A percentile compares a stretch with the other conserved stretches of the same genome.
phyloP scores from a whole-genome alignment of 2,113 vertebrate species.

The Panthera leo region DNA sequence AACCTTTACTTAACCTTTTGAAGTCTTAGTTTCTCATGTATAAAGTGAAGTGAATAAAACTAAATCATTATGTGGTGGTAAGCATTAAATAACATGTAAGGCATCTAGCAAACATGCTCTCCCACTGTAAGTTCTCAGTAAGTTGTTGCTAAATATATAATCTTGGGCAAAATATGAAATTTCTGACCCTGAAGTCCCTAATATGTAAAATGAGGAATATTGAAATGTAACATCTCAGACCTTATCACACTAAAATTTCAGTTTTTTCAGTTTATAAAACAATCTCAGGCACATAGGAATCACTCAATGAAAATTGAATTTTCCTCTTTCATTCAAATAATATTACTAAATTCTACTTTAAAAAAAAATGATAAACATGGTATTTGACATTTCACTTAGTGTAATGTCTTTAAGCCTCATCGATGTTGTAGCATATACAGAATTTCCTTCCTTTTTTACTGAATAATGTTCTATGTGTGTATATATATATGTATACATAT shows the following conservation, averaged over 20 bases:
- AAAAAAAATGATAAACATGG: neutral
- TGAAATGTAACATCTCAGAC: neutral
- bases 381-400: neutral
- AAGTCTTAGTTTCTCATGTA: neutral
- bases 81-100: neutral
- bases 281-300: neutral
- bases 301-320: neutral
- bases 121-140: neutral
- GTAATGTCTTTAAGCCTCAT: neutral
- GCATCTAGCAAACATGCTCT: neutral
- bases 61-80: neutral
- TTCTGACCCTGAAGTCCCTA: neutral
- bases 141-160: neutral
- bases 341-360: neutral
- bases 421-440: neutral
- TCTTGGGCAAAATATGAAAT: neutral
- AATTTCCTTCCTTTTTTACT: neutral
- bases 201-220: neutral
- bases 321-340: neutral
- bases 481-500: neutral
- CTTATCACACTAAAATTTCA: neutral
- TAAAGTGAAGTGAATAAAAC: neutral
- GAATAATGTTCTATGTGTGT: neutral
- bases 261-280: neutral
- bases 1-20: neutral